These are phyloP conservation scores for Drosophila rhopaloa DNA, from an alignment of 1,140 invertebrate species.

Conservation along the genomic window DNA sequence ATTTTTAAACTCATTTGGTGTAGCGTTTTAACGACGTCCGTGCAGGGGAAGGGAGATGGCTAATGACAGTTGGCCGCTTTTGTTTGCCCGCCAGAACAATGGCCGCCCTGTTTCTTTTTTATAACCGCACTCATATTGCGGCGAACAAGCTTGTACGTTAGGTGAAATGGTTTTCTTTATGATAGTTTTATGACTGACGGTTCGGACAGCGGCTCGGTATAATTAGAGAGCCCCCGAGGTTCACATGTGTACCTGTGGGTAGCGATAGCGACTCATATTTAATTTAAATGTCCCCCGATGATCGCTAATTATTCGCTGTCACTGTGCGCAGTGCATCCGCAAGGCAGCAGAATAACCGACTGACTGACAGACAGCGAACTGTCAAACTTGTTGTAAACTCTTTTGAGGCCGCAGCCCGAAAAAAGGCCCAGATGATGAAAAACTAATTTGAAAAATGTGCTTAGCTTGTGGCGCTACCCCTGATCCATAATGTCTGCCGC, in stretches of 20 bases:
- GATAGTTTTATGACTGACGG: conserved; percentile 72
- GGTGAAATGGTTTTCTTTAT: conserved; percentile 74
- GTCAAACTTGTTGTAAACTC: conserved; percentile 48
- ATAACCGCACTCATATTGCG: conserved; percentile 9
- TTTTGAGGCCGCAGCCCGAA: conserved; percentile 35
- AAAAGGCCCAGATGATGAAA: conserved; percentile 48
- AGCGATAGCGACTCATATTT: conserved; percentile 62
- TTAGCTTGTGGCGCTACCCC: conserved; percentile 41
- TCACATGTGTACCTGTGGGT: conserved; percentile 10
- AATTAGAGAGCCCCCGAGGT: conserved; percentile 57
- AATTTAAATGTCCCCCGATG: conserved; percentile 70
- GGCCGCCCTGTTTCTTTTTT: conserved; percentile 32
- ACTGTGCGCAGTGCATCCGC: conserved; percentile 51
- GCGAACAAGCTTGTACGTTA: conserved; percentile 45
- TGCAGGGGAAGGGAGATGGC: conserved; percentile 24
- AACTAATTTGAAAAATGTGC: conserved; percentile 78
- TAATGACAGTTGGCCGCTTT: conserved; percentile 62
- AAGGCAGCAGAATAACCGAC: conserved; percentile 36
- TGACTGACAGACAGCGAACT: conserved; percentile 30
- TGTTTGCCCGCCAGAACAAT: conserved; percentile 50
- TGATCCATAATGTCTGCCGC: conserved; percentile 21
- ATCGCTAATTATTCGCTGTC: conserved; percentile 70
- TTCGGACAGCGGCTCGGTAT: conserved; percentile 42
- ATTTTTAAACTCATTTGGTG: conserved; percentile 75
- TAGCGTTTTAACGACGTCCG: conserved; percentile 53